These are phyloP conservation scores for Oscheius sp. DNA, from an alignment of 2,888 invertebrate species.

Conservation along the genomic window DNA sequence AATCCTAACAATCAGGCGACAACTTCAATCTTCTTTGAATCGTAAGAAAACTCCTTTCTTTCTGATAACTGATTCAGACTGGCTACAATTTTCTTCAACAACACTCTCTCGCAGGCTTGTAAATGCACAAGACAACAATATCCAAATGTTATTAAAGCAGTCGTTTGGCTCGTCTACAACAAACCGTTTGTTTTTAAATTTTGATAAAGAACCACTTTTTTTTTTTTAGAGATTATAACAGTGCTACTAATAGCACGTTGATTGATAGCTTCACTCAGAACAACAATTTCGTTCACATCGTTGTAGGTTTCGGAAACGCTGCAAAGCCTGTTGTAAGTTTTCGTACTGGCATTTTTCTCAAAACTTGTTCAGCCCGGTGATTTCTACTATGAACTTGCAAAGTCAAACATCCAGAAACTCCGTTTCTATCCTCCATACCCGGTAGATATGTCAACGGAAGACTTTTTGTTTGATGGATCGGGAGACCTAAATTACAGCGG, in stretches of 20 bases:
- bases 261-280: not conserved
- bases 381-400: conserved; percentile 10
- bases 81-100: not conserved
- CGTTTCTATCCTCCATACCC: not conserved
- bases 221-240: not conserved
- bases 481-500: not conserved
- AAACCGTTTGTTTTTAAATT: not conserved
- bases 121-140: conserved; percentile 1
- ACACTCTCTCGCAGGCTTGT: not conserved
- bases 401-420: not conserved
- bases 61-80: no score
- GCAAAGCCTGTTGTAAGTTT: not conserved
- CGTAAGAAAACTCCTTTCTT: no score
- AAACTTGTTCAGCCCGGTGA: not conserved
- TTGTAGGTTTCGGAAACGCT: conserved; percentile 1
- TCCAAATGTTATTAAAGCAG: not conserved
- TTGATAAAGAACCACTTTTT: not conserved
- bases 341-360: not conserved
- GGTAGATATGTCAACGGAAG: not conserved
- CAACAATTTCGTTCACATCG: conserved; percentile 6
- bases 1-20: not conserved
- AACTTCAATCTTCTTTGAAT: no score
- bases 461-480: not conserved
- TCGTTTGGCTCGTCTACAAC: conserved; percentile 1
- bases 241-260: not conserved